Conservation (phyloP, 1,140 invertebrate genomes). For the Anastatus disparis region DNA sequence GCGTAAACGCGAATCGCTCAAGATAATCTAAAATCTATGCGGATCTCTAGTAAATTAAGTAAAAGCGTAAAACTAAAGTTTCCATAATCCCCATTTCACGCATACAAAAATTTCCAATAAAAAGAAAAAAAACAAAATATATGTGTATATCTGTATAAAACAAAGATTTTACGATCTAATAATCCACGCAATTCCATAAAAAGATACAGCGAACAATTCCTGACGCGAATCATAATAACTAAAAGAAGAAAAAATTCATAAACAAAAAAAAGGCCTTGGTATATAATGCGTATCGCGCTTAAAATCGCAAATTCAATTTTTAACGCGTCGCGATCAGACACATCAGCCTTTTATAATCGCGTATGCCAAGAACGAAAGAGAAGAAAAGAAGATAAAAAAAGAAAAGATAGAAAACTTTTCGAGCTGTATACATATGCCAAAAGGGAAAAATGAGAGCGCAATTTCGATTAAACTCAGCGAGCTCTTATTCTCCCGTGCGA, state of each 20-base stretch:
- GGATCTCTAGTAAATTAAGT: neutral
- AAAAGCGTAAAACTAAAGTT: conserved; percentile 6
- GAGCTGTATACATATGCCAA: neutral
- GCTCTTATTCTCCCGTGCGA: conserved; percentile 24
- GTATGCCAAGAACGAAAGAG: too few relatives aligned
- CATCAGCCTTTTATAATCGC: conserved; percentile 1
- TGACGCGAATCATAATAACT: neutral
- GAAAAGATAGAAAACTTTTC: too few relatives aligned
- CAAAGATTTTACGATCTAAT: conserved; percentile 7
- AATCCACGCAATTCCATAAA: neutral
- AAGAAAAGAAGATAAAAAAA: too few relatives aligned
- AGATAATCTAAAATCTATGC: neutral
- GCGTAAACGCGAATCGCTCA: neutral
- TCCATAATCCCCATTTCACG: neutral
- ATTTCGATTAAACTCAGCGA: conserved; percentile 28
- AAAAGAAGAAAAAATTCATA: neutral
- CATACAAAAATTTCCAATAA: neutral
- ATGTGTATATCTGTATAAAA: too few relatives aligned
- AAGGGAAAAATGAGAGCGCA: conserved; percentile 7
- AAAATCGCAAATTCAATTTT: conserved; percentile 15
- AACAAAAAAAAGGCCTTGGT: neutral
- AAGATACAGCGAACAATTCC: neutral
- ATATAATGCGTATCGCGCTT: neutral
- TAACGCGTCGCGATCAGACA: neutral
- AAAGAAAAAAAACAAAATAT: too few relatives aligned